Conservation (phyloP, 2,797 vertebrate genomes). For the Lophotriccus pileatus region DNA sequence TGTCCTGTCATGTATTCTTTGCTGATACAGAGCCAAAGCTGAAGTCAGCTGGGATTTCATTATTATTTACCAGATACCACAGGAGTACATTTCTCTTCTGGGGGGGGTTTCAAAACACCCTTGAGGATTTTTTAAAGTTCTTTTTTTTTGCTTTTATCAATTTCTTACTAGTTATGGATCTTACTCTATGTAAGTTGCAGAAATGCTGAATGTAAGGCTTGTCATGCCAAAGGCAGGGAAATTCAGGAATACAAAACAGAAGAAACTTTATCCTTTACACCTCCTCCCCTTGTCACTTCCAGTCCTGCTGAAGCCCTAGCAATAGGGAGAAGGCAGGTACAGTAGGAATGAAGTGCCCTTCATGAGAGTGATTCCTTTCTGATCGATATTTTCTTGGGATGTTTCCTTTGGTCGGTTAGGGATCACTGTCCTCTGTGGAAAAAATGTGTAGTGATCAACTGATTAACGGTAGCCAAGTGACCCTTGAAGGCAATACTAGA, state of each 20-base stretch:
- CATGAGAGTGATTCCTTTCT: not conserved
- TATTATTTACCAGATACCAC: not conserved
- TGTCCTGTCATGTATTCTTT: not conserved
- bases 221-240: not conserved
- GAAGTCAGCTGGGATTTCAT: not conserved
- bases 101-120: not conserved
- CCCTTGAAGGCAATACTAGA: not conserved
- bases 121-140: not conserved
- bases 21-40: not conserved
- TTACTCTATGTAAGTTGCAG: not conserved
- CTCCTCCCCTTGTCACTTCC: not conserved
- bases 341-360: not conserved
- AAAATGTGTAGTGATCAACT: not conserved
- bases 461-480: not conserved
- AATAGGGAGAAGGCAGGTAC: not conserved
- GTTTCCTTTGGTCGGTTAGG: not conserved
- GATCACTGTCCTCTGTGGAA: not conserved
- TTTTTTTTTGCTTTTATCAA: not conserved
- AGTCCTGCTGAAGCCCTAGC: not conserved
- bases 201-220: not conserved
- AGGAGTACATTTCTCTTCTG: not conserved
- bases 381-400: not conserved
- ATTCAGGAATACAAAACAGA: not conserved
- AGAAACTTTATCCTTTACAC: not conserved
- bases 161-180: not conserved